These are phyloP conservation scores for Blastobasis adustella DNA, from an alignment of 2,888 invertebrate species.

Conservation along the genomic window DNA sequence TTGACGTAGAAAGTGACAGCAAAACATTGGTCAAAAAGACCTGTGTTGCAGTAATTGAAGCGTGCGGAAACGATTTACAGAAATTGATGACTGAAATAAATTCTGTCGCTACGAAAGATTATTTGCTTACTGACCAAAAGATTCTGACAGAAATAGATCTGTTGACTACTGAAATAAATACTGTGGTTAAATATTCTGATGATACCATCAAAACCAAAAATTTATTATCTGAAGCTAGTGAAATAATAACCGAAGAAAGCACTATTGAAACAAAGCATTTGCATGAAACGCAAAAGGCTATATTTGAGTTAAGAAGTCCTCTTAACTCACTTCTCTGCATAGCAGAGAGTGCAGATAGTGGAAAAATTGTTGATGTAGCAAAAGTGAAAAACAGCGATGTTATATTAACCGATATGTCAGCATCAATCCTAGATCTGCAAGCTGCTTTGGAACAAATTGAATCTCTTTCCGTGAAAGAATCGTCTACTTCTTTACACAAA, in stretches of 20 bases:
- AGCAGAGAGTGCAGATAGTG: conserved; percentile 42
- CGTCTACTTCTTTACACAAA: conserved; percentile 42
- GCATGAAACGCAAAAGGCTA: conserved; percentile 55
- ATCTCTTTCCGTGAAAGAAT: conserved; percentile 70
- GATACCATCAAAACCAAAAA: conserved; percentile 69
- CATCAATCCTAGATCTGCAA: conserved; percentile 66
- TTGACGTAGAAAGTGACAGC: conserved; percentile 79
- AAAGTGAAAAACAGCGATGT: conserved; percentile 46
- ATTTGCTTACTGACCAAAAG: conserved; percentile 51
- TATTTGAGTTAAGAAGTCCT: conserved; percentile 53
- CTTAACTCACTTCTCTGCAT: conserved; percentile 50
- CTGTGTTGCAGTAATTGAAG: conserved; percentile 78
- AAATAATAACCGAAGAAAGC: conserved; percentile 41
- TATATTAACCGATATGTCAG: conserved; percentile 59
- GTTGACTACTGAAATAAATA: conserved; percentile 64
- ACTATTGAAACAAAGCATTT: conserved; percentile 48
- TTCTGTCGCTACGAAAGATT: conserved; percentile 57
- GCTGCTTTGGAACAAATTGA: conserved; percentile 62
- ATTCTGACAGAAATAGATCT: conserved; percentile 56
- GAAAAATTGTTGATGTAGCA: conserved; percentile 25
- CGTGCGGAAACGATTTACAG: conserved; percentile 72
- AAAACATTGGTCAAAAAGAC: conserved; percentile 81
- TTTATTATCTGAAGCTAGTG: conserved; percentile 45
- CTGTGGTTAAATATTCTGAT: conserved; percentile 64
- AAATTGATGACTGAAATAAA: conserved; percentile 63